Conservation (phyloP, 2,113 vertebrate genomes). For the Cinclus cinclus region DNA sequence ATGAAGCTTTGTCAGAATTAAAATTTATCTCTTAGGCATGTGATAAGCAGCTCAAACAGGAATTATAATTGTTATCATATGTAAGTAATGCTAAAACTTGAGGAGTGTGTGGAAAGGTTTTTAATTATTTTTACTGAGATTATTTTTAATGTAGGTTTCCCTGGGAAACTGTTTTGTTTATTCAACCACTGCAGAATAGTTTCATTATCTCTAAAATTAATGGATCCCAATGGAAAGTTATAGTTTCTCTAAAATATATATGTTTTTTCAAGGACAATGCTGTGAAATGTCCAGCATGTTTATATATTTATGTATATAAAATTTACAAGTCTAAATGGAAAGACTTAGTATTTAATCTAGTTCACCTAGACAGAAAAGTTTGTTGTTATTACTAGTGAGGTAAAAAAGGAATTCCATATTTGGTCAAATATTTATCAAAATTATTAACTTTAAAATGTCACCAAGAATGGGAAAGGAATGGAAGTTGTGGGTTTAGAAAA, state of each 20-base stretch:
- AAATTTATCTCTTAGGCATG: not conserved
- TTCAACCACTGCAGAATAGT: not conserved
- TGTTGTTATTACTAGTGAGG: not conserved
- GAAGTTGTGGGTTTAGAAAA: not conserved
- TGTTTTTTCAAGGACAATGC: not conserved
- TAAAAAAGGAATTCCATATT: not conserved
- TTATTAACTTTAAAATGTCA: not conserved
- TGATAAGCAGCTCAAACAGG: not conserved
- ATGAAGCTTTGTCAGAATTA: not conserved
- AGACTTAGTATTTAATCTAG: not conserved
- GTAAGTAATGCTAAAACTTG: not conserved
- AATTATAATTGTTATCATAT: not conserved
- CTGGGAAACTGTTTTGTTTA: not conserved
- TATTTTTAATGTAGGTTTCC: not conserved
- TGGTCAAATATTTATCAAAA: not conserved
- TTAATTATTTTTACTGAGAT: not conserved
- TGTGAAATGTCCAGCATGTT: not conserved
- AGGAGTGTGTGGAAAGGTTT: not conserved
- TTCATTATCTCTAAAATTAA: not conserved
- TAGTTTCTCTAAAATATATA: accelerated
- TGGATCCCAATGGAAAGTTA: not conserved
- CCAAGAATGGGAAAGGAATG: not conserved
- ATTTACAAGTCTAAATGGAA: not conserved
- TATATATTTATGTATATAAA: not conserved
- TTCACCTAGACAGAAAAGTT: not conserved